Conservation (phyloP, 2,797 vertebrate species). For the Lateolabrax maculatus region DNA sequence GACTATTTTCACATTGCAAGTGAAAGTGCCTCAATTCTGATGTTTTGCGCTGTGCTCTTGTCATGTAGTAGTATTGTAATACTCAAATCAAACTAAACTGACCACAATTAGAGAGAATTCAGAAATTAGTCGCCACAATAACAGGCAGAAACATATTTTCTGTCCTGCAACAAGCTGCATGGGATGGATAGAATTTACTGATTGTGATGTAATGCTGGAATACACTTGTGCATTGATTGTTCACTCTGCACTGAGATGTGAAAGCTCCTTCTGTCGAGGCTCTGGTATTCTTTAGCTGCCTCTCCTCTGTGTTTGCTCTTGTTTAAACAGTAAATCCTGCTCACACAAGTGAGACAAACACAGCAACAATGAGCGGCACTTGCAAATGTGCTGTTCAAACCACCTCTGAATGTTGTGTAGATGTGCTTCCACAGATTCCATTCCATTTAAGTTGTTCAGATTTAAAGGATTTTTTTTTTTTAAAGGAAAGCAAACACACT, state of each 20-base stretch:
- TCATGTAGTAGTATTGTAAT: background rate
- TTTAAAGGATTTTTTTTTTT: no score
- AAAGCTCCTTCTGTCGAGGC: no score
- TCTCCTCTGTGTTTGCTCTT: no score
- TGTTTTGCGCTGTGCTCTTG: background rate
- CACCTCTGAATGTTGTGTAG: no score
- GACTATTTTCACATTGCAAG: slow-evolving; percentile 48
- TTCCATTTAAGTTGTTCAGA: no score
- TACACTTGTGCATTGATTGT: no score
- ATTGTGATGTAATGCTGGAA: background rate
- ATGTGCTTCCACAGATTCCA: no score
- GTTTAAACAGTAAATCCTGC: no score
- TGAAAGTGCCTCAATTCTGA: background rate
- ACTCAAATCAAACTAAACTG: background rate
- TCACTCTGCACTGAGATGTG: background rate
- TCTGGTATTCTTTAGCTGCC: background rate
- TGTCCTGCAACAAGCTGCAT: background rate
- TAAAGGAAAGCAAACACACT: no score
- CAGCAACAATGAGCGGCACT: no score
- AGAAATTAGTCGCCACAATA: background rate
- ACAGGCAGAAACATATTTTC: background rate
- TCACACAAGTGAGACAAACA: no score
- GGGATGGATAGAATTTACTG: background rate
- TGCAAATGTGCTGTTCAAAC: no score
- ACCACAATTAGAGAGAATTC: background rate